Percentiles rank a stretch among this genome's conserved stretches.
Conservation (phyloP, 1,140 invertebrate genomes). For the Drosophila nasuta region DNA sequence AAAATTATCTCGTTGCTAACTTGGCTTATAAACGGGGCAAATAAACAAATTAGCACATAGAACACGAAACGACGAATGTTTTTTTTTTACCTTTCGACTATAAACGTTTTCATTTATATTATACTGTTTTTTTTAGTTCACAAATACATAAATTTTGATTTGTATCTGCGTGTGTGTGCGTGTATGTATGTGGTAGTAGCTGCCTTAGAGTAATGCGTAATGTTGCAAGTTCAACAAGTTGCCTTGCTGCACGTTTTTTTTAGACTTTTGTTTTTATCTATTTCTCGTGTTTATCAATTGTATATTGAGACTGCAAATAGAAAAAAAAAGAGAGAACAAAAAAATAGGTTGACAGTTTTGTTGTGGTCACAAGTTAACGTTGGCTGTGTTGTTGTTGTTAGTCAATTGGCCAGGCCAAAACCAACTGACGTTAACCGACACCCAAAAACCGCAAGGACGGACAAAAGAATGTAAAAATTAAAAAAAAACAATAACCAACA, state of each 20-base stretch:
- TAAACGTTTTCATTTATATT: neutral
- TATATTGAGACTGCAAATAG: conserved; percentile 77
- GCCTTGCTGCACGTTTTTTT: conserved; percentile 32
- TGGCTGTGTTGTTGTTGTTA: conserved; percentile 15
- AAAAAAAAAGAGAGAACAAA: conserved; percentile 43
- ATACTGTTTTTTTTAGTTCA: conserved; percentile 5
- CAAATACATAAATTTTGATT: neutral
- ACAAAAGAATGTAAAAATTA: neutral
- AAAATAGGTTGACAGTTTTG: conserved; percentile 48
- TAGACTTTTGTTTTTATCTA: conserved; percentile 14
- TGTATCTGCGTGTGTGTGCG: conserved; percentile 14
- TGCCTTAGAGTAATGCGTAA: conserved; percentile 37
- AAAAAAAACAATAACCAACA: neutral
- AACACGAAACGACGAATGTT: conserved; percentile 19
- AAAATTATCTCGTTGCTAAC: conserved; percentile 15
- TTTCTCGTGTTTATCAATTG: conserved; percentile 63
- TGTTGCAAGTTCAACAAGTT: conserved; percentile 42
- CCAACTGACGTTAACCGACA: conserved; percentile 25
- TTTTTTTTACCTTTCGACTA: conserved; percentile 34
- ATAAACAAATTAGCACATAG: conserved; percentile 38
- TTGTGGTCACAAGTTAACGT: conserved; percentile 46
- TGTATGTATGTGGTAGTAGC: conserved; percentile 28
- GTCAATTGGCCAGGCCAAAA: conserved; percentile 9
- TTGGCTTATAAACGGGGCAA: conserved; percentile 19
- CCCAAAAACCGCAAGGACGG: conserved; percentile 8